phyloP scores from a whole-genome alignment of 2,113 vertebrate genomes.

The Neogobius melanostomus region DNA sequence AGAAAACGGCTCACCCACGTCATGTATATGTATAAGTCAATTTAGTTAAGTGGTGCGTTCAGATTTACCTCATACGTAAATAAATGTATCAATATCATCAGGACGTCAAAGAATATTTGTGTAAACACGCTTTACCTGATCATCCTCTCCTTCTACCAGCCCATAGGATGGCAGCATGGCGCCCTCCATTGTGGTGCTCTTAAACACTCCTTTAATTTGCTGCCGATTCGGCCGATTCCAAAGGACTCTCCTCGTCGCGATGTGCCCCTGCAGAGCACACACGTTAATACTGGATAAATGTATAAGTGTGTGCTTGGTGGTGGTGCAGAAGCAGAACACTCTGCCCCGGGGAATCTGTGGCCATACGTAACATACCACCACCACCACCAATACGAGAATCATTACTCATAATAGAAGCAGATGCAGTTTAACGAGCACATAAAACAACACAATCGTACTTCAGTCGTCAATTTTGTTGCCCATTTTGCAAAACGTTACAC shows the following conservation, averaged over 20 bases:
- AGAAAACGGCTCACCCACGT: background rate
- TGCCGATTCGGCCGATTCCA: conserved; percentile 95
- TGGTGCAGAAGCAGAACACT: background rate
- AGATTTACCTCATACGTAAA: too few species aligned
- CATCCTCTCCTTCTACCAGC: conserved; percentile 89
- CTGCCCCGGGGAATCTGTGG: background rate
- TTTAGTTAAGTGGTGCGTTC: too few species aligned
- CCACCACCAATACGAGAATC: background rate
- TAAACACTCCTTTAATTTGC: conserved; percentile 98
- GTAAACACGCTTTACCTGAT: conserved; percentile 80
- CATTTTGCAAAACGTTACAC: conserved; percentile 30
- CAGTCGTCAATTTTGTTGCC: conserved; percentile 37
- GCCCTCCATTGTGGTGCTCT: conserved; percentile 96
- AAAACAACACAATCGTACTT: conserved; percentile 36
- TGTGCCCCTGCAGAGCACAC: conserved; percentile 79
- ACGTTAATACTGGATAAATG: conserved; percentile 18
- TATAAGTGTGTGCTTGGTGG: background rate
- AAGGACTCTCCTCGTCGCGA: conserved; percentile 94
- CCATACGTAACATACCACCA: background rate
- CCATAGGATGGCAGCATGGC: conserved; percentile 92
- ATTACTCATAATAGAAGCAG: conserved; percentile 27
- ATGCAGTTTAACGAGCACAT: conserved; percentile 49
- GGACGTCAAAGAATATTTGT: too few species aligned
- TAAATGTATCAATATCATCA: too few species aligned
- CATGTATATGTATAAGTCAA: too few species aligned